Evolutionary conservation across 2,888 invertebrate species (phyloP).

Genomic region (Polylopha cassiicola): DNA sequence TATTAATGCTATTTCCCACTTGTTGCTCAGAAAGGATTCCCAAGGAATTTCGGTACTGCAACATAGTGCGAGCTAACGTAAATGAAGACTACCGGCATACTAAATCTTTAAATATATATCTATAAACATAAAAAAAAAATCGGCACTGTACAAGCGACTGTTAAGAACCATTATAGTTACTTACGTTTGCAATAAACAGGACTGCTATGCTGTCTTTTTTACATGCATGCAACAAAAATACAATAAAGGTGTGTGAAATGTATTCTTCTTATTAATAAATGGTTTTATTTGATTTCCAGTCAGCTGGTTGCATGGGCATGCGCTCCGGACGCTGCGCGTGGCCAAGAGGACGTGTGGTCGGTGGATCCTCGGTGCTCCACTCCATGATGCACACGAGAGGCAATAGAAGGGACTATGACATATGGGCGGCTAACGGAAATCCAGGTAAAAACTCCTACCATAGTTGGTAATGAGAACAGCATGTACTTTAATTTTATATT

Average conservation of each 20-base stretch:
- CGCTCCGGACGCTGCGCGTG: constrained; percentile 86
- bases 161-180: neutral
- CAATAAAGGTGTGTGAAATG: too few species aligned
- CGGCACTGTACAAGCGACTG: neutral
- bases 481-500: too few species aligned
- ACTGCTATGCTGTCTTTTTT: too few species aligned
- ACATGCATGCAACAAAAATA: too few species aligned
- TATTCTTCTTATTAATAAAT: too few species aligned
- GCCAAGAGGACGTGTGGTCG: constrained; percentile 89
- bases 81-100: too few species aligned
- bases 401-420: constrained; percentile 85
- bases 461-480: neutral
- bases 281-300: too few species aligned
- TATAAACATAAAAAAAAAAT: neutral
- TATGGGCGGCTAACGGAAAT: constrained; percentile 88
- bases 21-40: constrained; percentile 6
- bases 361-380: constrained; percentile 88
- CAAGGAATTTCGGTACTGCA: constrained; percentile 9
- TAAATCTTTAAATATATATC: neutral
- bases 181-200: too few species aligned
- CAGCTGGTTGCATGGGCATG: constrained; percentile 83
- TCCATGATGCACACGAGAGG: constrained; percentile 91
- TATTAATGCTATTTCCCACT: neutral
- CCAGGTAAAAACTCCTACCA: constrained; percentile 69
- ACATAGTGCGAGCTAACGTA: too few species aligned